These are phyloP conservation scores for Pempheris klunzingeri DNA, from an alignment of 2,797 vertebrate genomes.

Conservation along the genomic window DNA sequence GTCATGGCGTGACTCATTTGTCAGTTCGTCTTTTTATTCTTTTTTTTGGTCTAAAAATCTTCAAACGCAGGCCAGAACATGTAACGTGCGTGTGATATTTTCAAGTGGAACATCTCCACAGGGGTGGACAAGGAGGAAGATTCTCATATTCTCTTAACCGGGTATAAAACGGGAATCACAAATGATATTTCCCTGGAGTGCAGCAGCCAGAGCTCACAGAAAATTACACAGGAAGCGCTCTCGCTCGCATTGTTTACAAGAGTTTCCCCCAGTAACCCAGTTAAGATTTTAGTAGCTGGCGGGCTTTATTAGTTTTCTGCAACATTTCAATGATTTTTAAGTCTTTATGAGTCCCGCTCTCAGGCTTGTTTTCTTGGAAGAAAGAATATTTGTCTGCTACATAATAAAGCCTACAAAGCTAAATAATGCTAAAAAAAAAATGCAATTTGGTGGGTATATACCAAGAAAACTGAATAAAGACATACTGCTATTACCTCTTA, in stretches of 20 bases:
- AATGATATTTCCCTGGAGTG: constrained; percentile 28
- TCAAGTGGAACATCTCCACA: background rate
- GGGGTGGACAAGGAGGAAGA: background rate
- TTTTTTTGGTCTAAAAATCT: constrained; percentile 6
- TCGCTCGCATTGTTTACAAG: constrained; percentile 18
- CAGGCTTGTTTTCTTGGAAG: background rate
- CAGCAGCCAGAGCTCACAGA: background rate
- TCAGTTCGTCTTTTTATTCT: background rate
- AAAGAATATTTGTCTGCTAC: background rate
- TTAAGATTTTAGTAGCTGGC: background rate
- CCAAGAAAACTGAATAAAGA: no score
- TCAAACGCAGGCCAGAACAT: background rate
- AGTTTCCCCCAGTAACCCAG: constrained; percentile 26
- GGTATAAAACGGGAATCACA: background rate
- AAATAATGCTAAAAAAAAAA: background rate
- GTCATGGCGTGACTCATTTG: background rate
- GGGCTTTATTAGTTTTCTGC: constrained; percentile 22
- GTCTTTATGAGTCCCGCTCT: background rate
- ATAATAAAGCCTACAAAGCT: background rate
- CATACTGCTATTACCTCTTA: no score
- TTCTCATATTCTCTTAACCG: background rate
- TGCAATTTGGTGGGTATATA: no score
- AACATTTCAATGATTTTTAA: background rate
- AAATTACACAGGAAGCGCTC: constrained; percentile 20
- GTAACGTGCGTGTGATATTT: background rate